Base-by-base conservation (phyloP, 2,113 vertebrate genomes). In the Chloropsis cyanopogon region DNA sequence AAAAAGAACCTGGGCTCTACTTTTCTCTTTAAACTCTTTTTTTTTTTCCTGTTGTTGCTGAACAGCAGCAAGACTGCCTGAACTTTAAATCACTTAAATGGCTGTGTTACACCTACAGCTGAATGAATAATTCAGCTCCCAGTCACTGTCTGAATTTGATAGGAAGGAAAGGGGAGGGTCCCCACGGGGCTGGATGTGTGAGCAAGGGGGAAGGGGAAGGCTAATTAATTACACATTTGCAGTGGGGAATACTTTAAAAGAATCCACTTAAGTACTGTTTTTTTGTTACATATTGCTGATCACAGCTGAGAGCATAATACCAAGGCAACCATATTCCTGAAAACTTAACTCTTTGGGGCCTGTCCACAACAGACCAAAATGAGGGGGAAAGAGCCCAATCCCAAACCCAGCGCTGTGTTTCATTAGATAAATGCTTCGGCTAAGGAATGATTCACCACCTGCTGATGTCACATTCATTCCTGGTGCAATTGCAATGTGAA, bases 221-320 rank as follows among this genome's bases (percentile, higher is more conserved):
- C 97, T 98, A 98, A 98, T 98, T 98, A 98, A 98, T 98, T 98
- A 98, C 98, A 98, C 95, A 95, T 97, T 97, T 96, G 97, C 98
- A 98, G 96, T 97, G 97, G 98, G 98, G 98, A 98, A 98, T 98
- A 97, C 97, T 97, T 91, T 63, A 90, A 95, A 95, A 98, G 98
- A 98, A 98, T 92, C 97, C 95, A 97, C 97, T 96, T 82, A 92
- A 96, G 92, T 82, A 46, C 88, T 96, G 76, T 2, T 64, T 93
- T 95, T 97, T 92, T 93, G 80, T 90, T 95, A 85, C 88, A 90
- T 78, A 75, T 88, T 88, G 93, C 90, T 93, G 92, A 92, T 97
- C 93, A 86, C 93, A 95, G 90, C 94, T 91, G 63, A 96, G 84
- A 96, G 75, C 87, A 66, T 47, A 90, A 93, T 10, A 79, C 93